phyloP scores from a whole-genome alignment of 2,113 vertebrate species.

The Microcebus murinus region DNA sequence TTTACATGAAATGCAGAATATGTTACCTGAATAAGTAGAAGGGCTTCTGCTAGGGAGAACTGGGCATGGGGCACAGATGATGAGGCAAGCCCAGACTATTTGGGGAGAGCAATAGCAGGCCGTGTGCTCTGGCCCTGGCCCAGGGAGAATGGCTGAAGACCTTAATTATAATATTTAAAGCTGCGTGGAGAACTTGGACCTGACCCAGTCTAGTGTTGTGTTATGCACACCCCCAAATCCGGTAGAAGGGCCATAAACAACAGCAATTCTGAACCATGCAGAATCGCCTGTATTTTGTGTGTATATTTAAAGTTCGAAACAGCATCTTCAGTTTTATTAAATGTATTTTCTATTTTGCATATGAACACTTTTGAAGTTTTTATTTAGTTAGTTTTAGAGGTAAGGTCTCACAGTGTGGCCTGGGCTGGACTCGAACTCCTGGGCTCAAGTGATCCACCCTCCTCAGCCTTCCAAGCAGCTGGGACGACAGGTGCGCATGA shows the following conservation, averaged over 20 bases:
- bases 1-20: background rate
- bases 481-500: background rate
- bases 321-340: background rate
- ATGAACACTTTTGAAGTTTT: background rate
- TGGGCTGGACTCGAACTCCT: background rate
- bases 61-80: background rate
- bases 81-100: background rate
- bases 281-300: background rate
- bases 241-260: fast-evolving
- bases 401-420: background rate
- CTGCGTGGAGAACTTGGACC: background rate
- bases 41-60: background rate
- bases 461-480: background rate
- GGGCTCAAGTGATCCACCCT: background rate
- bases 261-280: background rate
- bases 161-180: background rate
- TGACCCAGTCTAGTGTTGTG: background rate
- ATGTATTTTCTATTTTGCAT: background rate
- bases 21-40: background rate
- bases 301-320: background rate
- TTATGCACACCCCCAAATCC: fast-evolving
- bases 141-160: background rate
- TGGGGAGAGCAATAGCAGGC: background rate
- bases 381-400: background rate
- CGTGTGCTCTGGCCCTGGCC: background rate